These are phyloP conservation scores for Ariolimax columbianus DNA, from an alignment of 2,888 invertebrate genomes.

Conservation along the genomic window DNA sequence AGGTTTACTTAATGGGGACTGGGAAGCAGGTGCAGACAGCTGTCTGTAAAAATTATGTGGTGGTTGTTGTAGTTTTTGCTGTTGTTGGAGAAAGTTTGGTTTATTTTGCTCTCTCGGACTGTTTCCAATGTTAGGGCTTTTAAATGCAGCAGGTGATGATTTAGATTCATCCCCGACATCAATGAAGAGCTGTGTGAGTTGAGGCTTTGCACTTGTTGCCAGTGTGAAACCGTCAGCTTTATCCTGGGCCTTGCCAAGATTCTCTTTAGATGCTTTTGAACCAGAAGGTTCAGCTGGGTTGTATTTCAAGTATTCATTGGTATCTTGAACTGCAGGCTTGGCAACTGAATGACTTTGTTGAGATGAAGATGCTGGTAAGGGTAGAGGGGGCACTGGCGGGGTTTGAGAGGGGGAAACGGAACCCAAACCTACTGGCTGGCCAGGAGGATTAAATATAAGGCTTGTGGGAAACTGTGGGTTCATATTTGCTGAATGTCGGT, in stretches of 20 bases:
- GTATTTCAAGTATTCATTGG: constrained; percentile 14
- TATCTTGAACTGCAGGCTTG: background rate
- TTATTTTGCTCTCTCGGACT: background rate
- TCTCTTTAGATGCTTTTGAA: background rate
- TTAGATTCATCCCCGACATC: background rate
- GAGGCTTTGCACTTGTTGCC: background rate
- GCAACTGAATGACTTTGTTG: background rate
- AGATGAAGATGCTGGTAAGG: background rate
- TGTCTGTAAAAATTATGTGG: constrained; percentile 3
- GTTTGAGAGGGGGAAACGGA: background rate
- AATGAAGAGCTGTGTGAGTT: background rate
- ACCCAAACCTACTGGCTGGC: background rate
- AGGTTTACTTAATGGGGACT: background rate
- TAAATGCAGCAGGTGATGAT: background rate
- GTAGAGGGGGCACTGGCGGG: background rate
- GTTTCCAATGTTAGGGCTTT: background rate
- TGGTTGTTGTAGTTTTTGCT: constrained; percentile 5
- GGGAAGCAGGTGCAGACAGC: constrained; percentile 28
- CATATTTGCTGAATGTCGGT: background rate
- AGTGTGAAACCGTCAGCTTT: background rate
- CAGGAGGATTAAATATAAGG: background rate
- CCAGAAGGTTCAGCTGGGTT: background rate
- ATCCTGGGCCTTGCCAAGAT: background rate
- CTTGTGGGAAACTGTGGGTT: background rate
- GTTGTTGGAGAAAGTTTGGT: background rate